Conservation (phyloP, 2,888 invertebrate genomes). For the Tetragonula carbonaria region DNA sequence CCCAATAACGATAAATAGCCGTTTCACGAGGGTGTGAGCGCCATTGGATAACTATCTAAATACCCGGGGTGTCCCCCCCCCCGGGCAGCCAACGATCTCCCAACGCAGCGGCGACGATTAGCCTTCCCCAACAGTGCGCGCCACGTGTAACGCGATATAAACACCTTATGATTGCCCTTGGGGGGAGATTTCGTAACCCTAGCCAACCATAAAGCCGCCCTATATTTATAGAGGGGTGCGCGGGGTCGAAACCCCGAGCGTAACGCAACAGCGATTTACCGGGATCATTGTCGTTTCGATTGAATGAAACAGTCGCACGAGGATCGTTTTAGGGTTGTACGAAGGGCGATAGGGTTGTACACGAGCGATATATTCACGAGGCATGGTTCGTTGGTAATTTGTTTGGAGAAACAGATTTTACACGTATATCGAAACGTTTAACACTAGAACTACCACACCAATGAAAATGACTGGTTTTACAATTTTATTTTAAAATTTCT, state of each 20-base stretch:
- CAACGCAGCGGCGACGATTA: constrained; percentile 56
- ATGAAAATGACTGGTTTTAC: too few species aligned
- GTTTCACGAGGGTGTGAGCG: constrained; percentile 19
- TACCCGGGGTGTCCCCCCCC: constrained; percentile 30
- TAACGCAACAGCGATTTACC: constrained; percentile 15
- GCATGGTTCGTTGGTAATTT: neutral
- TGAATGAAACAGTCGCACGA: neutral
- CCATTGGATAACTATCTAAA: constrained; percentile 56
- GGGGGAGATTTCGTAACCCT: constrained; percentile 67
- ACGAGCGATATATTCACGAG: neutral
- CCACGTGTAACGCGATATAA: constrained; percentile 67
- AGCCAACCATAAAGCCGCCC: constrained; percentile 61
- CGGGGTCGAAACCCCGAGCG: too few species aligned
- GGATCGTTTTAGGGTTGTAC: neutral
- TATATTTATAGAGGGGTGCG: constrained; percentile 52
- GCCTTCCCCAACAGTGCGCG: constrained; percentile 31
- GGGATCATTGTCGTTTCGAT: constrained; percentile 1
- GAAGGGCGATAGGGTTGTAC: too few species aligned
- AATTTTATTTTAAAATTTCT: too few species aligned
- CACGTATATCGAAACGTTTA: too few species aligned
- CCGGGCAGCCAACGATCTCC: constrained; percentile 27
- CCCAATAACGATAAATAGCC: constrained; percentile 54
- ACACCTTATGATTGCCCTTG: constrained; percentile 74
- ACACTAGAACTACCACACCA: too few species aligned
- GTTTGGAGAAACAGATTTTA: neutral